A percentile compares a stretch with the other conserved stretches of the same genome.
Conservation (phyloP, 2,888 invertebrate species). For the Agriopis marginaria region DNA sequence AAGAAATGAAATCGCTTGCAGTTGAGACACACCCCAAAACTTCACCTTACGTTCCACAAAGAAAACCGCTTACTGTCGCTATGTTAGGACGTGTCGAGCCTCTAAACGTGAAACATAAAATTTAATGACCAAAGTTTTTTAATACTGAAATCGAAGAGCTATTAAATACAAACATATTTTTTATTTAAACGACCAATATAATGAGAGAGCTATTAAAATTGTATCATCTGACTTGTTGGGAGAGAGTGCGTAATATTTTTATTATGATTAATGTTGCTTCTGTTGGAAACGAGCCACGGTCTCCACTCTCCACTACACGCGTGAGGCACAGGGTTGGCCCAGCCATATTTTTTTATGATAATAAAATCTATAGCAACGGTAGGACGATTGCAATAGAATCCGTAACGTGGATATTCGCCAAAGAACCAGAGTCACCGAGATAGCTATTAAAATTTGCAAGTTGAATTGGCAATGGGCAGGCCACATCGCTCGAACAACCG, state of each 20-base stretch:
- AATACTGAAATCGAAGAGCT: slow-evolving; percentile 47
- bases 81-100: slow-evolving; percentile 62
- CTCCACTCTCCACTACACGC: too few species aligned
- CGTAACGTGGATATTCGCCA: too few species aligned
- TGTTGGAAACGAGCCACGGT: neutral
- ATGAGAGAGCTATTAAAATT: slow-evolving; percentile 30
- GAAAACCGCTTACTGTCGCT: slow-evolving; percentile 62
- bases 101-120: slow-evolving; percentile 58
- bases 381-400: too few species aligned
- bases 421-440: too few species aligned
- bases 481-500: too few species aligned
- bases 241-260: slow-evolving; percentile 9
- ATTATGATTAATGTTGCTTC: slow-evolving; percentile 17
- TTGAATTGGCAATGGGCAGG: too few species aligned
- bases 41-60: slow-evolving; percentile 55
- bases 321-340: too few species aligned
- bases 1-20: slow-evolving; percentile 41
- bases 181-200: slow-evolving; percentile 39
- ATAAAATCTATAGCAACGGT: too few species aligned
- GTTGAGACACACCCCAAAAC: slow-evolving; percentile 29
- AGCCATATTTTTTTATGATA: too few species aligned
- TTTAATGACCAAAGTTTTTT: slow-evolving; percentile 58
- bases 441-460: too few species aligned
- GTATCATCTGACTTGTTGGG: slow-evolving; percentile 14
- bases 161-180: slow-evolving; percentile 41